Conservation (phyloP, 2,888 invertebrate species). For the Acronicta aceris region DNA sequence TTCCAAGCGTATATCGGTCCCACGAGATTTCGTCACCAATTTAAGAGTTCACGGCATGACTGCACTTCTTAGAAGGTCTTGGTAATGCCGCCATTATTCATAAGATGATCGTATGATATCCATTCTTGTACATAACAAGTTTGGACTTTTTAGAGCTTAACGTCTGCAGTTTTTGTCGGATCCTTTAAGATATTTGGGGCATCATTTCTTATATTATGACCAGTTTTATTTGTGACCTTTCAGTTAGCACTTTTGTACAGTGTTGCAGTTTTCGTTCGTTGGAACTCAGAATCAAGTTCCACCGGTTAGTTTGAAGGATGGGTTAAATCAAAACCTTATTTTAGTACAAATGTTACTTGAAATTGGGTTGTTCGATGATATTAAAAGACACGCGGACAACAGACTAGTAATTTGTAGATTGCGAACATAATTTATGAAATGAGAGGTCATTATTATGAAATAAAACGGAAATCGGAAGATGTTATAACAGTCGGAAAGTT, state of each 20-base stretch:
- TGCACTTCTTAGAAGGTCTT: slow-evolving; percentile 78
- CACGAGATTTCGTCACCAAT: slow-evolving; percentile 55
- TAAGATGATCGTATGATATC: slow-evolving; percentile 81
- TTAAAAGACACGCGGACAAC: slow-evolving; percentile 6
- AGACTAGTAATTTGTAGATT: slow-evolving; percentile 5
- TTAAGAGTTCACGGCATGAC: slow-evolving; percentile 61
- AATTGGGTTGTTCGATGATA: not conserved
- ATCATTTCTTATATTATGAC: slow-evolving; percentile 32
- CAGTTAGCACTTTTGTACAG: slow-evolving; percentile 16
- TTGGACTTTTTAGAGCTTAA: slow-evolving; percentile 64
- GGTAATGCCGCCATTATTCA: slow-evolving; percentile 76
- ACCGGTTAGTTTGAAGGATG: not conserved
- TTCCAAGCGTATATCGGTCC: slow-evolving; percentile 35
- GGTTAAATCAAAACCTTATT: not conserved
- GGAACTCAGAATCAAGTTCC: slow-evolving; percentile 3
- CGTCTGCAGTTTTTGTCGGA: slow-evolving; percentile 53
- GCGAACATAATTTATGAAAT: not conserved
- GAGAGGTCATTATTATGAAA: slow-evolving; percentile 4
- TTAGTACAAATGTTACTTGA: not conserved
- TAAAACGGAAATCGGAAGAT: slow-evolving; percentile 16
- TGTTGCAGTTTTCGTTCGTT: slow-evolving; percentile 4
- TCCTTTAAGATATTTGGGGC: slow-evolving; percentile 32
- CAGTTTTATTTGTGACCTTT: slow-evolving; percentile 46
- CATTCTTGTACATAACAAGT: slow-evolving; percentile 73
- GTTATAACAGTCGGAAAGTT: slow-evolving; percentile 10